Evolutionary conservation across 1,140 invertebrate species (phyloP), one percentile per base, ranked within the genome.

Genomic region (Thaumetopoea pityocampa): DNA sequence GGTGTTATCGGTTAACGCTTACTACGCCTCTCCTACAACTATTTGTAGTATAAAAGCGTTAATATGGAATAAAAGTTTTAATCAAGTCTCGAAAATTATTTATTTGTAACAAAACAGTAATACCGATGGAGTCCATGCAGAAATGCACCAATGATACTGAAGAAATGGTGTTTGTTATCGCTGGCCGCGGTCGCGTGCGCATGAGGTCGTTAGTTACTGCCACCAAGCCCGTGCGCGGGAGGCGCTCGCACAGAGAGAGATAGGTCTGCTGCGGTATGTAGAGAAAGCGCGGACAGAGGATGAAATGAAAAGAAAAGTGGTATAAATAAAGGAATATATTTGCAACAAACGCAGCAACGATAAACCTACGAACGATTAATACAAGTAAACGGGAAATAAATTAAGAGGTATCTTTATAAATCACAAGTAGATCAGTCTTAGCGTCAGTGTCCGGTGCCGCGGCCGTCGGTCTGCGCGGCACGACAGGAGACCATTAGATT

Each of bases 321-420:
- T 76, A 66, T 73, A 79, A 79, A 80, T 77, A 81, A 81, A 79
- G 69, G 66, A 76, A 68, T 81, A 81, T 81, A 81, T 84, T 84
- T 84, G 80, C 74, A 84, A 81, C 77, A 77, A 83, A 81, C 79
- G 79, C 66, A 71, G 40, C 78, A 78, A 83, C 74, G 74, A 76
- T 59, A 69, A 52, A 69, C 57, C 72, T 76, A 79, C 56, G 68
- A 65, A 68, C 51, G 67, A 73, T 59, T 70, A 44, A 42, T 34
- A 14, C 35, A 49, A 49, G 52, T 68, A 62, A 67, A 66, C 56
- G 46, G 50, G 64, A 62, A 77, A 72, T 72, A 76, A 77, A 72
- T 70, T 54, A 59, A 64, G 54, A 69, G 41, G 47, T 60, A 51
- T 51, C 45, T 57, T 58, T 60, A 62, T 54, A 60, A 58, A 69